A percentile compares a stretch with the other conserved stretches of the same genome.
phyloP scores from a whole-genome alignment of 2,888 invertebrate genomes.

The Galerucella pusilla region DNA sequence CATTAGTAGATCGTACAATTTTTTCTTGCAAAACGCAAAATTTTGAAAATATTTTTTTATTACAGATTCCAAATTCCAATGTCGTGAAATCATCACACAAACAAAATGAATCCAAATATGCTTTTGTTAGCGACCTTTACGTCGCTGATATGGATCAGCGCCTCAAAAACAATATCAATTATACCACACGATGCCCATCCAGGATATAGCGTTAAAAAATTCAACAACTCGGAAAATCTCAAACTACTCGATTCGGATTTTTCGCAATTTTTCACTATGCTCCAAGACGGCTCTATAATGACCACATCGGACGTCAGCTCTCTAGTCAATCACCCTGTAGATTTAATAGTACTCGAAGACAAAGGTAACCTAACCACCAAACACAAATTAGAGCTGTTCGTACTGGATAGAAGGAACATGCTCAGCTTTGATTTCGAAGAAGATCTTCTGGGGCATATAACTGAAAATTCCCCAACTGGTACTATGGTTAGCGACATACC shows the following conservation, averaged over 20 bases:
- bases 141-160: slow-evolving; percentile 27
- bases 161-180: slow-evolving; percentile 62
- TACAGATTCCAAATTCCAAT: slow-evolving; percentile 36
- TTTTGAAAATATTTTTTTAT: slow-evolving; percentile 19
- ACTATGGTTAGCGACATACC: slow-evolving; percentile 79
- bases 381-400: slow-evolving; percentile 83
- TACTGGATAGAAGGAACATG: slow-evolving; percentile 86
- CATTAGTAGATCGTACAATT: too few relatives aligned
- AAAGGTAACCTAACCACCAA: slow-evolving; percentile 82
- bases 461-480: slow-evolving; percentile 81
- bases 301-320: slow-evolving; percentile 88
- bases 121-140: slow-evolving; percentile 26
- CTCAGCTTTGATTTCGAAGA: slow-evolving; percentile 77
- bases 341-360: slow-evolving; percentile 84
- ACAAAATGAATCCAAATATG: slow-evolving; percentile 30
- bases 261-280: slow-evolving; percentile 86
- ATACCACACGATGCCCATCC: slow-evolving; percentile 91
- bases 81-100: slow-evolving; percentile 26
- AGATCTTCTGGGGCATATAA: slow-evolving; percentile 76
- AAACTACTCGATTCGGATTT: slow-evolving; percentile 82
- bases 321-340: slow-evolving; percentile 82
- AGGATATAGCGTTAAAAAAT: slow-evolving; percentile 87
- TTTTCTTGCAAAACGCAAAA: too few relatives aligned
- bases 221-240: slow-evolving; percentile 72
- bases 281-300: slow-evolving; percentile 90